Evolutionary conservation across 2,113 vertebrate species (phyloP), one percentile per base, ranked within the genome.

Genomic region (Ammodytes dubius): DNA sequence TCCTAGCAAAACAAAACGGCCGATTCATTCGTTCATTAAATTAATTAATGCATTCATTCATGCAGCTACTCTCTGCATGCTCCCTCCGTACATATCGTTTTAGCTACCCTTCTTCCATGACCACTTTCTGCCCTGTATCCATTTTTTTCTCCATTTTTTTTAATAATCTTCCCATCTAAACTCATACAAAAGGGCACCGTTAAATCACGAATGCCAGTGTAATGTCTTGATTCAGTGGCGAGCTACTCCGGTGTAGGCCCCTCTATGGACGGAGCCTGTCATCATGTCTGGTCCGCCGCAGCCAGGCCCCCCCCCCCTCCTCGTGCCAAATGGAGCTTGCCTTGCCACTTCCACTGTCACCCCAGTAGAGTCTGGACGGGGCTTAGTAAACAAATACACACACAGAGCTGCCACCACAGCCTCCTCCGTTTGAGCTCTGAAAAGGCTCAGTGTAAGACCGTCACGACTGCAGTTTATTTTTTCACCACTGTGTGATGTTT

Each of bases 11-110:
- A 94, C 91, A 93, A 87, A 94, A 90, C 80, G 79, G 78, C 65
- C 82, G 40, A 91, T 94, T 94, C 92, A 94, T 93, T 82, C 72
- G 84, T 84, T 89, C 72, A 76, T 86, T 74, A 47, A 60, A 69
- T 76, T 59, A 78, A 84, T 88, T 82, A 61, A 86, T 73, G 65
- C 66, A 66, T 50, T 75, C 46, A 72, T 79, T 84, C 70, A 59
- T 54, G 68, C 70, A 49, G 17, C 64, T 57, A 59, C 63, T 54
- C 76, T 60, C 27, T 61, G 47, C 53, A 9, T 27, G 27, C 70
- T 37, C 35, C 47, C 65, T 42, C 43, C 43, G 11, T 68, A 10
- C 42, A 40, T 58, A 7, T 43, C 52, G 59, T 53, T 52, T n/a
- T 27, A 27, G 27, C 27, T 27, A 27, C 27, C 27, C 27, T 27